Percentiles rank a stretch among this genome's conserved stretches.
phyloP scores from a whole-genome alignment of 2,888 invertebrate species.

The Podabrus alpinus region DNA sequence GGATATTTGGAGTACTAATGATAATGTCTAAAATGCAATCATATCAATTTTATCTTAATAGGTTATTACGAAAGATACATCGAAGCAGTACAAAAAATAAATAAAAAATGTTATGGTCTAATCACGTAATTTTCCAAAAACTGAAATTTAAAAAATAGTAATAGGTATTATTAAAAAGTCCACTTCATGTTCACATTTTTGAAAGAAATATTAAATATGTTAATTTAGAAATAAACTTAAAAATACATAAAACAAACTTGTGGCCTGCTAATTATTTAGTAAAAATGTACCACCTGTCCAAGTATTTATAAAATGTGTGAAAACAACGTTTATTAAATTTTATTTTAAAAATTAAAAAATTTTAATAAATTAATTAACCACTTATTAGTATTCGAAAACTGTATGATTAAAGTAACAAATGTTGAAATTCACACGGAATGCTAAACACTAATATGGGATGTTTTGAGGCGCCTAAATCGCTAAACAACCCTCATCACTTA shows the following conservation, averaged over 20 bases:
- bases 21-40: background rate
- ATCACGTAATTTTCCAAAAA: too few species aligned
- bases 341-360: background rate
- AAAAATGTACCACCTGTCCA: background rate
- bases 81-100: background rate
- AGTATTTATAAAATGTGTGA: background rate
- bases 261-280: background rate
- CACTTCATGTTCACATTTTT: background rate
- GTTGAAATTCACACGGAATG: background rate
- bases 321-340: background rate
- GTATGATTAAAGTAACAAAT: background rate
- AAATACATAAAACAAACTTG: background rate
- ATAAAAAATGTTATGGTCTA: background rate
- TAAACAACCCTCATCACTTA: background rate
- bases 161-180: too few species aligned
- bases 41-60: background rate
- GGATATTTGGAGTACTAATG: background rate
- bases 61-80: background rate
- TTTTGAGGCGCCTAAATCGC: background rate
- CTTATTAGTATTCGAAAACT: background rate
- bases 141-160: too few species aligned
- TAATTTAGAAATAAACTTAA: background rate
- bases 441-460: background rate
- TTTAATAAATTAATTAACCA: background rate
- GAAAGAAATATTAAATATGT: background rate